Evolutionary conservation across 2,113 vertebrate genomes (phyloP), one percentile per base, ranked within the genome.

Genomic region (Heliornis fulica): DNA sequence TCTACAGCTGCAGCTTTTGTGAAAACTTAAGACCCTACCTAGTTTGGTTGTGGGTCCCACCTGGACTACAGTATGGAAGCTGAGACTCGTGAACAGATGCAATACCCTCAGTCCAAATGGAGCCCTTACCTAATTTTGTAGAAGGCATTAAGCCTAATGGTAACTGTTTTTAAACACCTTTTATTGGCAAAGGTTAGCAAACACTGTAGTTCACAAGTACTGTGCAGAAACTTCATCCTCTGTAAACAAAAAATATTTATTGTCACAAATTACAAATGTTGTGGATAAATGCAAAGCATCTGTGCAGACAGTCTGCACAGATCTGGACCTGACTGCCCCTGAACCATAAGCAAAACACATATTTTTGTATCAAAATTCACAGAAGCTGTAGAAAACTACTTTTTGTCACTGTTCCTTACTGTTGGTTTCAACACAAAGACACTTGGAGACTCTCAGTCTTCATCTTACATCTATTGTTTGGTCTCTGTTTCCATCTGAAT

Each of bases 401-500:
- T 95, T 88, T 84, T 31, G 14, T 72, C 36, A 82, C 65, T 18
- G 36, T 76, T n/a, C 94, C 76, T 70, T 75, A 77, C 72, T 90
- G 72, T 57, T 90, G 89, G 94, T 82, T 93, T 89, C 91, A 92
- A 21, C 53, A 80, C 56, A 72, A 90, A 96, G 85, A 94, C 41
- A 43, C 29, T 60, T 68, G 21, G 31, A 81, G 10, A 19, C 86
- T 71, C 71, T 86, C 64, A 75, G 36, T 78, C 70, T 90, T 94
- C 87, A 14, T 45, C 61, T 46, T 59, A 46, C n/a, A 50, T 59
- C 88, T 98, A 98, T 9, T 91, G 96, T 97, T 98, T 99, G 88
- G 98, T 96, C 31, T 98, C 98, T 28, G 97, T 96, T 90, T 98
- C 99, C 96, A 98, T 97, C 28, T 97, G 97, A 87, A 98, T 98